Evolutionary conservation across 2,113 vertebrate species (phyloP).

Genomic region (Zootoca vivipara): DNA sequence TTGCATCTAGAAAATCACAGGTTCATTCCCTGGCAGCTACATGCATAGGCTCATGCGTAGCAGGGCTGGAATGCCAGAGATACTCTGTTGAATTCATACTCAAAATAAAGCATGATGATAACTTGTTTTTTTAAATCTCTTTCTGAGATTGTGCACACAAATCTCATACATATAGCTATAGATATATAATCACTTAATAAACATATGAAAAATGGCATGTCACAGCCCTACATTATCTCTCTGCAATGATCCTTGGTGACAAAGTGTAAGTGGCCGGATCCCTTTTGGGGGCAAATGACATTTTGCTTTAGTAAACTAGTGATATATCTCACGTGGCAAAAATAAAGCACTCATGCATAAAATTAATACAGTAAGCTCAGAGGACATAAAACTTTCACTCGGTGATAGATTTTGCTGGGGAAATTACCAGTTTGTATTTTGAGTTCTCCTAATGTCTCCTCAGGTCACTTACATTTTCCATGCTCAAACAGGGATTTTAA

Average conservation of each 20-base stretch:
- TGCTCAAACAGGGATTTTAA: constrained; percentile 19
- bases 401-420: constrained; percentile 65
- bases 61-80: neutral
- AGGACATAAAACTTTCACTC: constrained; percentile 67
- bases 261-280: constrained; percentile 71
- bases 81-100: no score
- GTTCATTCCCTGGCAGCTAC: no score
- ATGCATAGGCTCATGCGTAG: neutral
- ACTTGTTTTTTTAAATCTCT: constrained; percentile 43
- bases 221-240: constrained; percentile 64
- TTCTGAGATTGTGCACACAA: neutral
- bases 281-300: constrained; percentile 64
- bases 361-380: constrained; percentile 73
- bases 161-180: neutral
- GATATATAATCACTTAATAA: constrained; percentile 72
- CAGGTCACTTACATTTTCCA: constrained; percentile 58
- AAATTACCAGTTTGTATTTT: constrained; percentile 58
- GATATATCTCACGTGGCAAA: constrained; percentile 65
- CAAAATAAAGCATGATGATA: constrained; percentile 47
- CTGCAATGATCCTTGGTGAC: constrained; percentile 69
- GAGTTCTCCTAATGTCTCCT: constrained; percentile 45
- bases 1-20: no score
- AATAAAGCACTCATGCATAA: constrained; percentile 76
- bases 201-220: constrained; percentile 62
- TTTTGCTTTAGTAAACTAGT: constrained; percentile 60